Percentiles rank a stretch among this genome's conserved stretches.
Conservation (phyloP, 2,888 invertebrate genomes). For the Machimus atricapillus region DNA sequence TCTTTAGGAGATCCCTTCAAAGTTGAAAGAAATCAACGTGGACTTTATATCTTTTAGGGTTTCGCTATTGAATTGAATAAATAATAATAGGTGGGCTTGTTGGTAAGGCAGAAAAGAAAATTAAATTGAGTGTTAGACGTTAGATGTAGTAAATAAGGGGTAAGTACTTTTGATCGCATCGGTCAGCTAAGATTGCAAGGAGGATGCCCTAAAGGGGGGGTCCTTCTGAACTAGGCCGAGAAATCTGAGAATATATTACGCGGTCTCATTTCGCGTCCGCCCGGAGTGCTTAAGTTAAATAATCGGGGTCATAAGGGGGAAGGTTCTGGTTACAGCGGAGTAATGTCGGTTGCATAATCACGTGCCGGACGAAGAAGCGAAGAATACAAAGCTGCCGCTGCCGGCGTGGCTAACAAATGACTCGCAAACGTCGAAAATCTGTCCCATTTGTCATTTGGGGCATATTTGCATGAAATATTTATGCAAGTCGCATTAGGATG, state of each 20-base stretch:
- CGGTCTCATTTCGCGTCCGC: constrained; percentile 13
- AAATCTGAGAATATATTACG: not conserved
- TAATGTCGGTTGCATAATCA: constrained; percentile 29
- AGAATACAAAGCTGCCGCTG: constrained; percentile 24
- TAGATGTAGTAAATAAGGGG: not conserved
- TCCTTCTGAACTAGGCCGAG: not conserved
- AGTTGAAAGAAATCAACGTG: not conserved
- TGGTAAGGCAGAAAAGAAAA: not conserved
- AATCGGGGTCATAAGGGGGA: constrained; percentile 14
- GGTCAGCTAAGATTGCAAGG: not conserved
- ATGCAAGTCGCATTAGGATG: constrained; percentile 37
- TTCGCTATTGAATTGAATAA: not conserved
- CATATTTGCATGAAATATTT: constrained; percentile 39
- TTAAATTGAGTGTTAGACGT: not conserved
- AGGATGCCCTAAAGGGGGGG: not conserved
- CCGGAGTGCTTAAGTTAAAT: constrained; percentile 6
- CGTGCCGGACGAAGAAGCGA: not conserved
- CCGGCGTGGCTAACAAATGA: constrained; percentile 24
- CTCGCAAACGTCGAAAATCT: constrained; percentile 36
- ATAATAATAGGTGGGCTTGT: not conserved
- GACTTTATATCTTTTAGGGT: not conserved
- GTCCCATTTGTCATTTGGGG: constrained; percentile 39
- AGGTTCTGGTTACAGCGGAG: not conserved
- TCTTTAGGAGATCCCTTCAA: not conserved
- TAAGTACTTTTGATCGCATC: too few relatives aligned